Conservation (phyloP, 2,113 vertebrate species). For the Rallus limicola region DNA sequence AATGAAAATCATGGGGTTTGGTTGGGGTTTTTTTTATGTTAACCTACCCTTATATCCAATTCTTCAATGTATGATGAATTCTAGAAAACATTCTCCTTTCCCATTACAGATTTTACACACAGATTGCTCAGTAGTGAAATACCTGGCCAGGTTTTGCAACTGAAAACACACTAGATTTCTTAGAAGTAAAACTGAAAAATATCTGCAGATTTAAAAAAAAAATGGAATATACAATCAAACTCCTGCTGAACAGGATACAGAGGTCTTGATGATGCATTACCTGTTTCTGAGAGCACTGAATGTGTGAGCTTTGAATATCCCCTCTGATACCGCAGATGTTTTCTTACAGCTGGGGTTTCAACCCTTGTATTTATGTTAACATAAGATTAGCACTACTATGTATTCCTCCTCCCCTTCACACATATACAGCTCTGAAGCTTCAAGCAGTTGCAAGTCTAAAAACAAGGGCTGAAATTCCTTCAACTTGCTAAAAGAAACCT, state of each 20-base stretch:
- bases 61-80: neutral
- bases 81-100: neutral
- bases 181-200: neutral
- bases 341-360: neutral
- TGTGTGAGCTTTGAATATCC: neutral
- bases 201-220: neutral
- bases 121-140: neutral
- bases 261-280: neutral
- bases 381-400: neutral
- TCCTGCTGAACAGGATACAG: neutral
- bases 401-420: neutral
- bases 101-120: neutral
- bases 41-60: neutral
- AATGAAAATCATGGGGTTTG: neutral
- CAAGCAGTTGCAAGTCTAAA: neutral
- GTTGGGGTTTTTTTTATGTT: neutral
- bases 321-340: neutral
- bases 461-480: constrained; percentile 32
- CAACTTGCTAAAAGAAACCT: constrained; percentile 19
- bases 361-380: neutral
- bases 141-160: neutral
- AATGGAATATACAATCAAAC: neutral
- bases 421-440: neutral
- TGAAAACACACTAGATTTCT: neutral
- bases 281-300: neutral